Evolutionary conservation across 2,113 vertebrate species (phyloP).

Genomic region (Osmerus mordax): DNA sequence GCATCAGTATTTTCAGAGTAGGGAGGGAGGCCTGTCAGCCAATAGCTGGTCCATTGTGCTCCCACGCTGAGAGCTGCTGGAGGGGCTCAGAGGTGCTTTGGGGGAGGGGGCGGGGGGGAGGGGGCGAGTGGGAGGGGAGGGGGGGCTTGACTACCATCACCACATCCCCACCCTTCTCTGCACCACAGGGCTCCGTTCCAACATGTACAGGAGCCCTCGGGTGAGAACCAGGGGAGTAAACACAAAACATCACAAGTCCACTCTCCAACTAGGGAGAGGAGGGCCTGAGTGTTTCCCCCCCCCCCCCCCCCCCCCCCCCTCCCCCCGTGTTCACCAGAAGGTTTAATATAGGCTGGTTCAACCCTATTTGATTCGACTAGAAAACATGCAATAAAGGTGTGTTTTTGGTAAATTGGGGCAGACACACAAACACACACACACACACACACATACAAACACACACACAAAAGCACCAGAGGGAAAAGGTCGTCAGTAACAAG

Average conservation of each 20-base stretch:
- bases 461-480: constrained; percentile 52
- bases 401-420: background rate
- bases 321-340: background rate
- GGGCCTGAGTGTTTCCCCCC: background rate
- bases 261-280: background rate
- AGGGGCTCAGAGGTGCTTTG: background rate
- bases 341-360: background rate
- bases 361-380: background rate
- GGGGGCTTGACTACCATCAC: too few relatives aligned
- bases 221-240: constrained; percentile 76
- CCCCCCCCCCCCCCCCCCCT: background rate
- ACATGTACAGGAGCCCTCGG: constrained; percentile 77
- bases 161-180: background rate
- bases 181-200: constrained; percentile 64
- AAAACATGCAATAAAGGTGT: background rate
- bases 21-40: constrained; percentile 54
- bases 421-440: constrained; percentile 21
- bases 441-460: constrained; percentile 8
- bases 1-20: constrained; percentile 15
- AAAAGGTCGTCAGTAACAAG: constrained; percentile 80
- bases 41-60: constrained; percentile 78
- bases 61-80: constrained; percentile 71
- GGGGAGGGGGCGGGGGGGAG: too few relatives aligned
- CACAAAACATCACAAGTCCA: constrained; percentile 16
- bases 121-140: too few relatives aligned